phyloP scores from a whole-genome alignment of 2,888 invertebrate species.

The Drosophila pseudotalamancana region DNA sequence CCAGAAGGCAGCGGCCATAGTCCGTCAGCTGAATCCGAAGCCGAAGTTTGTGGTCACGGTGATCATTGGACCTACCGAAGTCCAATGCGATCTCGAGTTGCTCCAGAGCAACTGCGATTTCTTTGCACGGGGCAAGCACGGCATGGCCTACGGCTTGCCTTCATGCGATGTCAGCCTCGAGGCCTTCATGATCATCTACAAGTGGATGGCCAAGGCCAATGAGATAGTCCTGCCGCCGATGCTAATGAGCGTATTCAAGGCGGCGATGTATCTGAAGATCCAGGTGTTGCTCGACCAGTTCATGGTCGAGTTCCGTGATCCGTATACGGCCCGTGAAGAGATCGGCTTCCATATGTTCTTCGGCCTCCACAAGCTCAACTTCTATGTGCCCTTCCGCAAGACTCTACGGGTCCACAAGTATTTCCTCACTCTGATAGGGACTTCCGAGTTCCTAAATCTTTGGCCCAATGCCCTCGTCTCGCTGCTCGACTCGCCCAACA shows the following conservation, averaged over 20 bases:
- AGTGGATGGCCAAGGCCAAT: conserved; percentile 32
- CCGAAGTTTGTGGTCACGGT: conserved; percentile 17
- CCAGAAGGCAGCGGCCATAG: not conserved
- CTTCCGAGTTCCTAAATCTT: conserved; percentile 8
- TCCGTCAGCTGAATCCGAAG: conserved; percentile 4
- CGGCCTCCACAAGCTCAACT: conserved; percentile 15
- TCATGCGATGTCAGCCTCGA: conserved; percentile 5
- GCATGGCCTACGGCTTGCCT: conserved; percentile 29
- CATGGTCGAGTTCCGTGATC: conserved; percentile 9
- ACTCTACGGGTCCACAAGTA: conserved; percentile 32
- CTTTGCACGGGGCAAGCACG: conserved; percentile 5
- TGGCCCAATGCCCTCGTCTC: conserved; percentile 9
- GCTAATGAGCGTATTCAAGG: conserved; percentile 27
- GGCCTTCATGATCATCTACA: conserved; percentile 24
- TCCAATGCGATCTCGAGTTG: conserved; percentile 33
- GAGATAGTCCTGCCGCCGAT: conserved; percentile 22
- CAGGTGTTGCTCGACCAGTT: conserved; percentile 29
- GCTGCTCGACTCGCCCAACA: conserved; percentile 22
- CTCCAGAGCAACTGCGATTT: conserved; percentile 8
- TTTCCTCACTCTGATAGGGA: conserved; percentile 32
- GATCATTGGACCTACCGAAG: conserved; percentile 15
- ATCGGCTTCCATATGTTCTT: conserved; percentile 38
- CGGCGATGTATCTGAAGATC: conserved; percentile 26
- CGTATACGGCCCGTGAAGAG: conserved; percentile 29
- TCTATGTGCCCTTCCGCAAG: not conserved